Base-by-base conservation (phyloP, 2,797 vertebrate species). In the Zalophus californianus region DNA sequence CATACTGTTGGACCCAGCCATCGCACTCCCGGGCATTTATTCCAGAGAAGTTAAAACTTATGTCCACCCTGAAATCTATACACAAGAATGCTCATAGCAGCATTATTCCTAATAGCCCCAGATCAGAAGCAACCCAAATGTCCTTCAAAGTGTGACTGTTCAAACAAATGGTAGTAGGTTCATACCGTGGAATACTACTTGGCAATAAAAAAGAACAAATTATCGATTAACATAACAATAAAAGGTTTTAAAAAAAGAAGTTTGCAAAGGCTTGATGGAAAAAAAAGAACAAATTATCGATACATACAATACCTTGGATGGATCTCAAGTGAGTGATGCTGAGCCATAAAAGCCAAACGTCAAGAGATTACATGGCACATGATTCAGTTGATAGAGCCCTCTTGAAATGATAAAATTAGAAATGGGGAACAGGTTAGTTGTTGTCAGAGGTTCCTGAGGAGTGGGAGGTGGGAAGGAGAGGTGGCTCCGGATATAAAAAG, bases 11-110 rank as follows among this genome's bases (percentile, higher is more conserved):
- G 0, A 50, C 66, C 82, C 41, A n/a, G 88, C 41, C 23, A 25
- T 14, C 18, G 2, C 10, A 13, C 68, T 54, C 66, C n/a, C 3
- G 27, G 83, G 60, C 77, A 8, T 23, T 35, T 16, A 50, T 62
- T 77, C 88, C 52, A 5, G 88, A 68, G 77, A 96, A 68, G 44
- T 13, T n/a, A 83, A 78, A 83, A 77, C 60, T 54, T 44, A 62
- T 0, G 60, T 87, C n/a, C 68, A 54, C 41, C 20, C 77, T 27
- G 20, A 91, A 83, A 38, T 32, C 95, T 77, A 13, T 8, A 27
- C 83, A 38, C 52, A 32, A 1, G 16, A 91, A 35, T 25, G n/a
- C 80, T 44, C 64, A 9, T 10, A 29, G 83, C 4, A 4, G 48
- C 64, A 79, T 86, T 75, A 41, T 73, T 50, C 44, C 14, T 66